Base-by-base conservation (phyloP, 2,888 invertebrate species). In the Zygaena filipendulae region DNA sequence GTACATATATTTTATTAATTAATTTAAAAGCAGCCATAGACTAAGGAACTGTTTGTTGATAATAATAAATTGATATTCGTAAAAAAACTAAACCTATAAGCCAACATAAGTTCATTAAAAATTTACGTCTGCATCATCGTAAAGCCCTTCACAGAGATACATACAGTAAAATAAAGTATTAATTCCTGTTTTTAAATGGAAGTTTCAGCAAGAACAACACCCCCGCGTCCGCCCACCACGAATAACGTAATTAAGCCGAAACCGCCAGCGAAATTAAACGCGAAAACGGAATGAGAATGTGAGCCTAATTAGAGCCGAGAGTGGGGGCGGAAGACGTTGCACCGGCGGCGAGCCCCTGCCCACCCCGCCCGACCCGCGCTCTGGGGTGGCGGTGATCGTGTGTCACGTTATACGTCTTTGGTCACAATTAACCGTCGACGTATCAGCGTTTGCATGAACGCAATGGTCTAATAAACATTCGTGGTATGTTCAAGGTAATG, bases 201-300 rank as follows among this genome's bases (percentile, higher is more conserved):
- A n/a, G n/a, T n/a, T n/a, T n/a, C n/a, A n/a, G n/a, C n/a, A n/a
- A n/a, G 52, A 53, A 49, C 51, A 49, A 42, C 50, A 45, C 45
- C 48, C 42, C 46, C 42, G 30, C 36, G 30, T 37, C 41, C 36
- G 35, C 36, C 38, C 46, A 49, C 58, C 60, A 61, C 71, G 79
- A 72, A 74, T 81, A 82, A 82, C 68, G 79, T 80, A 82, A 82
- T 82, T 82, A 81, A 77, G 71, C 58, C 66, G 59, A 69, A 74
- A 82, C 81, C 80, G 68, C 79, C 59, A 60, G 66, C 70, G 60
- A 77, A 82, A 82, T 82, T 82, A 82, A 81, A 82, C 75, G 79
- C 71, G 77, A 77, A 79, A 82, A 81, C 75, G 71, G 72, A 80
- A 81, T 71, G 80, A 79, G 81, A 82, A 82, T 81, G 75, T 81